These are phyloP conservation scores for Ganaspis sp. DNA, from an alignment of 1,140 invertebrate species.

Conservation along the genomic window DNA sequence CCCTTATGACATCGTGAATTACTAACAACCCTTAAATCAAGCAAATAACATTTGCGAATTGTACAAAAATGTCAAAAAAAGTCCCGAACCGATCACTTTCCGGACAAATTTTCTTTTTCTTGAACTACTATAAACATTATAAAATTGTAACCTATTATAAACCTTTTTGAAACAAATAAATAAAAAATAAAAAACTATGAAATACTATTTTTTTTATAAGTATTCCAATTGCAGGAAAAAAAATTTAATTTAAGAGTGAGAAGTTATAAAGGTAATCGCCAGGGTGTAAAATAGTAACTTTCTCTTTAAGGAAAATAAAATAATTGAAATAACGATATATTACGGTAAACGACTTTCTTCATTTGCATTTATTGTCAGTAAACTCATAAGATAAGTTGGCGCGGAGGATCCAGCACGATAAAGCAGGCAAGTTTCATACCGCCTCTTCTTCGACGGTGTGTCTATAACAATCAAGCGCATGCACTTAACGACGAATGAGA, in stretches of 20 bases:
- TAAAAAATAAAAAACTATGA: too few species aligned
- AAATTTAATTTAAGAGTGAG: too few species aligned
- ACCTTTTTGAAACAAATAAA: too few species aligned
- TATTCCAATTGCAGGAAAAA: too few species aligned
- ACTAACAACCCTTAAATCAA: neutral
- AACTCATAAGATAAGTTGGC: neutral
- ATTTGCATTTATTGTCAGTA: constrained; percentile 23
- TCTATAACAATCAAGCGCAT: constrained; percentile 52
- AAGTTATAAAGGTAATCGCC: too few species aligned
- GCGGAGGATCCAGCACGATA: neutral
- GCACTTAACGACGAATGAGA: constrained; percentile 54
- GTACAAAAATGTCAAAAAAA: too few species aligned
- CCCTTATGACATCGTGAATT: neutral
- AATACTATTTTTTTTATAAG: too few species aligned
- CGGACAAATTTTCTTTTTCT: too few species aligned
- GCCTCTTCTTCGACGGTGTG: constrained; percentile 39
- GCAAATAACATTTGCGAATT: neutral
- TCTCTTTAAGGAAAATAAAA: neutral
- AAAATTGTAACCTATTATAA: too few species aligned
- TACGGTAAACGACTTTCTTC: neutral
- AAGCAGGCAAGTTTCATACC: constrained; percentile 39
- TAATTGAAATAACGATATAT: neutral
- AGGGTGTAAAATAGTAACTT: neutral
- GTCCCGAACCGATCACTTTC: too few species aligned
- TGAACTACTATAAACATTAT: too few species aligned